These are phyloP conservation scores for Hylyphantes graminicola DNA, from an alignment of 1,140 invertebrate genomes.

Conservation along the genomic window DNA sequence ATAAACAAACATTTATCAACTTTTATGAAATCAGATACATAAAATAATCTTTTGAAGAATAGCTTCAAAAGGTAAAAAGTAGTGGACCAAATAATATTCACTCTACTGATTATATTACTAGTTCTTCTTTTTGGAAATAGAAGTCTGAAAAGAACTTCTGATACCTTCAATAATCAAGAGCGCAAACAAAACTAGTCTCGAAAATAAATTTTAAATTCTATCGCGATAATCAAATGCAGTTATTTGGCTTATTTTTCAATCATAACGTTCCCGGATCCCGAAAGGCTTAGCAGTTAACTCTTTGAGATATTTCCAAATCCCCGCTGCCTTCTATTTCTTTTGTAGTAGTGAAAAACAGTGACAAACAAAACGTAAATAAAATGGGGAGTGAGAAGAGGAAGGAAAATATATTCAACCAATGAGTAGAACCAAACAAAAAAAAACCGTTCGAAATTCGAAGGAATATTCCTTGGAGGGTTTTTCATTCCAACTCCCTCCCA, in stretches of 20 bases:
- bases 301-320: background rate
- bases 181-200: background rate
- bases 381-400: background rate
- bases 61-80: no score
- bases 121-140: background rate
- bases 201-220: background rate
- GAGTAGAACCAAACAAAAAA: slow-evolving; percentile 42
- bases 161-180: background rate
- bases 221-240: slow-evolving; percentile 52
- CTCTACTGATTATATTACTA: no score
- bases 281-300: background rate
- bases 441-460: slow-evolving; percentile 25
- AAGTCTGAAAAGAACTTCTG: background rate
- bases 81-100: no score
- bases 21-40: no score
- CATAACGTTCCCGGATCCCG: slow-evolving; percentile 34
- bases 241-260: slow-evolving; percentile 52
- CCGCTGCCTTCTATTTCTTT: slow-evolving; percentile 26
- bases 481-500: slow-evolving; percentile 31
- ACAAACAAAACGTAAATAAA: slow-evolving; percentile 47
- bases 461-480: slow-evolving; percentile 53
- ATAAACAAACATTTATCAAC: no score
- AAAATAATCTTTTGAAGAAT: no score
- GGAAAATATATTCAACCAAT: slow-evolving; percentile 54
- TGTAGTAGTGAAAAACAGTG: slow-evolving; percentile 23